Evolutionary conservation across 2,888 invertebrate species (phyloP).

Genomic region (Leptinotarsa tumamoca): DNA sequence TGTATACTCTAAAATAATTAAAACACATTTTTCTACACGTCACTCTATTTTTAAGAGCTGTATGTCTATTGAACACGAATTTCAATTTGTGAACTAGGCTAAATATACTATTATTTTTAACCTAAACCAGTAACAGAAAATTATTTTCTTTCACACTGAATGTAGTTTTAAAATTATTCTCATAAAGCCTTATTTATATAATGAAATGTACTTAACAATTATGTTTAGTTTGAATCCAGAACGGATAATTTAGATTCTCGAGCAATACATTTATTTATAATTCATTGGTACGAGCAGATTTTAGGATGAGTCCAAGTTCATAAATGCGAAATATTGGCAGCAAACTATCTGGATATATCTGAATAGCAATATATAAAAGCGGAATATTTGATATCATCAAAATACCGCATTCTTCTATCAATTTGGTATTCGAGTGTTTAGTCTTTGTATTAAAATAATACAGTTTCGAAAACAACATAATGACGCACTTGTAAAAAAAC

Average conservation of each 20-base stretch:
- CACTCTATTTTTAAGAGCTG: too few relatives aligned
- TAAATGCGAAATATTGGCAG: slow-evolving; percentile 31
- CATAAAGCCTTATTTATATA: too few relatives aligned
- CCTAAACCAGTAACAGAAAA: too few relatives aligned
- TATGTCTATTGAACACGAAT: too few relatives aligned
- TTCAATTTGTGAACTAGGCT: too few relatives aligned
- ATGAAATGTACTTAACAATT: neutral
- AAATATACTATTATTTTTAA: too few relatives aligned
- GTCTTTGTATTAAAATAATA: slow-evolving; percentile 14
- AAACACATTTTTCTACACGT: too few relatives aligned
- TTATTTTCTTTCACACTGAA: too few relatives aligned
- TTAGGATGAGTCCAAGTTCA: slow-evolving; percentile 32
- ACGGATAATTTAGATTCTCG: neutral
- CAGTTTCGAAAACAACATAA: neutral
- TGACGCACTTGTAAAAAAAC: too few relatives aligned
- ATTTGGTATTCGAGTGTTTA: slow-evolving; percentile 30
- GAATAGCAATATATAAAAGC: slow-evolving; percentile 23
- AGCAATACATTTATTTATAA: slow-evolving; percentile 21
- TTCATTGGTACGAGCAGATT: slow-evolving; percentile 30
- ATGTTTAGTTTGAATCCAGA: neutral
- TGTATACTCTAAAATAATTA: too few relatives aligned
- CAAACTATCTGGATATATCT: slow-evolving; percentile 24
- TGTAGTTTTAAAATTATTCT: too few relatives aligned
- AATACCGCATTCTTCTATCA: slow-evolving; percentile 1
- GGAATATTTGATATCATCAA: slow-evolving; percentile 15